Percentiles rank a stretch among this genome's conserved stretches.
Conservation (phyloP, 1,140 invertebrate genomes). For the Apocrypta bakeri region DNA sequence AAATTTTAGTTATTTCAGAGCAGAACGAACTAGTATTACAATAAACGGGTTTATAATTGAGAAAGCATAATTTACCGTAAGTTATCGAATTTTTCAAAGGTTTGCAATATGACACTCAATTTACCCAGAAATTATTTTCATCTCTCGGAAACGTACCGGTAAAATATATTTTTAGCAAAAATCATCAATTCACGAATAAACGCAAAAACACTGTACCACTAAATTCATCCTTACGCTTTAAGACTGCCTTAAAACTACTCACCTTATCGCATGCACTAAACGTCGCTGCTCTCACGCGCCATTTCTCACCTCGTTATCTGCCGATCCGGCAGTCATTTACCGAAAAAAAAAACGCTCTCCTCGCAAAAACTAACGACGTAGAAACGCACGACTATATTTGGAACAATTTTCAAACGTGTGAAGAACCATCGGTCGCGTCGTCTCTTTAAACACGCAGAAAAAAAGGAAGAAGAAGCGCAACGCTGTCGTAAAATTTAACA, state of each 20-base stretch:
- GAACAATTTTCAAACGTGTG: neutral
- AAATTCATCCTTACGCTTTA: neutral
- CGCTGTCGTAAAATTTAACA: constrained; percentile 36
- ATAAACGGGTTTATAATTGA: neutral
- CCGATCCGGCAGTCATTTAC: neutral
- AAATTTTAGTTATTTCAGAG: no score
- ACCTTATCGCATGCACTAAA: no score
- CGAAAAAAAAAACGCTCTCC: no score
- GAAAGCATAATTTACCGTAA: no score
- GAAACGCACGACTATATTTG: neutral
- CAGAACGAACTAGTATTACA: no score
- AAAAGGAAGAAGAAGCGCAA: neutral
- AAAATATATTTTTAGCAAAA: neutral
- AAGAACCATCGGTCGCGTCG: neutral
- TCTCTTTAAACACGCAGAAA: neutral
- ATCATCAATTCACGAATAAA: neutral
- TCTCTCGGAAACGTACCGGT: no score
- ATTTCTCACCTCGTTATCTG: neutral
- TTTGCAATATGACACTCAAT: no score
- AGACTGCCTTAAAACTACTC: no score
- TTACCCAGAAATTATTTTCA: no score
- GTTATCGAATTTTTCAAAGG: no score
- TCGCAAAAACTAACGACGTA: neutral
- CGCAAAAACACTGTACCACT: neutral
- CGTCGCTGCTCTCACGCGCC: neutral